Conservation (phyloP, 2,888 invertebrate species). For the Priocnemis perturbator region DNA sequence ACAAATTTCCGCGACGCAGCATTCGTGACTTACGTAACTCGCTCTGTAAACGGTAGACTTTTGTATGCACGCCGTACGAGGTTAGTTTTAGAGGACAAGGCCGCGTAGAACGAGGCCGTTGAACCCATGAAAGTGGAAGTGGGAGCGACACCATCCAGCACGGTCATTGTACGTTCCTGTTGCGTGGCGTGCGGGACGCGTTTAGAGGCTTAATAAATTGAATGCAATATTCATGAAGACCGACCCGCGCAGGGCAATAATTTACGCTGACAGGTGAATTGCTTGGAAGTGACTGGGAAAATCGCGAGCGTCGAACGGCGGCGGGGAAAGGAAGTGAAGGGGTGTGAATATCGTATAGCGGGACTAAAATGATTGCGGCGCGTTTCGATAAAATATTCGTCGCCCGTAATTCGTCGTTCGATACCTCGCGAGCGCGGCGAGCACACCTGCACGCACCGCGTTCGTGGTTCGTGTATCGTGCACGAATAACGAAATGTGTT, state of each 20-base stretch:
- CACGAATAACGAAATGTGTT: too few species aligned
- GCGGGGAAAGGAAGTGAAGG: not conserved
- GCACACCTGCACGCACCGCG: slow-evolving; percentile 8
- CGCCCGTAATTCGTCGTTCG: not conserved
- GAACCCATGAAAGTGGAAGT: too few species aligned
- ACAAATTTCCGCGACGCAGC: not conserved
- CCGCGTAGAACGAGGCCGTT: too few species aligned
- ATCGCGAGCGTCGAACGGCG: too few species aligned
- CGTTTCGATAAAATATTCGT: not conserved
- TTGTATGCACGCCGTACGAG: too few species aligned
- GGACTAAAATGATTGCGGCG: slow-evolving; percentile 5
- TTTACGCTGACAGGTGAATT: too few species aligned
- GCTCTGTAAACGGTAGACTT: not conserved
- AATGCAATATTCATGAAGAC: slow-evolving; percentile 1
- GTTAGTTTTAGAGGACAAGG: too few species aligned
- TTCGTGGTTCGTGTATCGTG: too few species aligned
- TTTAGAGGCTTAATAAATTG: slow-evolving; percentile 9
- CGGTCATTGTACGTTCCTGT: too few species aligned
- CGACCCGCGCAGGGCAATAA: not conserved
- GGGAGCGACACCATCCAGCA: too few species aligned
- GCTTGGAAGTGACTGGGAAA: too few species aligned
- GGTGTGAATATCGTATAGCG: too few species aligned
- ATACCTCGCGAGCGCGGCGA: not conserved
- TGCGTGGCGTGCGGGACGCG: not conserved
- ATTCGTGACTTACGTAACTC: not conserved